phyloP scores from a whole-genome alignment of 2,888 invertebrate genomes.

The Argyresthia albistria region DNA sequence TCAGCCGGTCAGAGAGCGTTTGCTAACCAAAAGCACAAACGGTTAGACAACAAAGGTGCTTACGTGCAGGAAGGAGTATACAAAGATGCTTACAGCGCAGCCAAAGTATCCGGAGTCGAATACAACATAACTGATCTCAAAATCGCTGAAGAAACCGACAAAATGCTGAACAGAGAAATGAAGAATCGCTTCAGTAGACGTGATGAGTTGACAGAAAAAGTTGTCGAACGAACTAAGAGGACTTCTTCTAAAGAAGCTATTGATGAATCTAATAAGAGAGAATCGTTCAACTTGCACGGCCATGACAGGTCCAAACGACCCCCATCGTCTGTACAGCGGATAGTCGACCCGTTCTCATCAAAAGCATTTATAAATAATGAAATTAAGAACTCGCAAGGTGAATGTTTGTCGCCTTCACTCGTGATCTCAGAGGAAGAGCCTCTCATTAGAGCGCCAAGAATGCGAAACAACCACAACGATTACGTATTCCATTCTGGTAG shows the following conservation, averaged over 20 bases:
- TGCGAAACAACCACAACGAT: conserved; percentile 44
- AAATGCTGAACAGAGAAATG: conserved; percentile 55
- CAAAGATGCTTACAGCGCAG: conserved; percentile 61
- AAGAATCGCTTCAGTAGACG: conserved; percentile 49
- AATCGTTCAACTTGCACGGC: conserved; percentile 39
- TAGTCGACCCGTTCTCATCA: conserved; percentile 48
- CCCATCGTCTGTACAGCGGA: conserved; percentile 38
- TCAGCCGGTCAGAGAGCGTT: conserved; percentile 62
- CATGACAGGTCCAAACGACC: conserved; percentile 51
- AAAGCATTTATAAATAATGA: conserved; percentile 59
- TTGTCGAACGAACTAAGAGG: conserved; percentile 36
- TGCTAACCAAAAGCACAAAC: conserved; percentile 63
- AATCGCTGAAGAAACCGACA: conserved; percentile 63
- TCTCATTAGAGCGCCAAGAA: conserved; percentile 42
- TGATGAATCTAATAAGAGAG: conserved; percentile 33
- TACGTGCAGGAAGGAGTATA: conserved; percentile 63
- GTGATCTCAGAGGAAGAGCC: conserved; percentile 48
- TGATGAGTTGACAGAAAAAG: conserved; percentile 48
- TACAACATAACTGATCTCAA: conserved; percentile 65
- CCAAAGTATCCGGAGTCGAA: conserved; percentile 58
- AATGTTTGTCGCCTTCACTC: conserved; percentile 32
- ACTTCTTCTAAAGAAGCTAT: conserved; percentile 49
- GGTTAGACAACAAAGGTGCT: conserved; percentile 63
- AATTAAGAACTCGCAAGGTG: conserved; percentile 35
- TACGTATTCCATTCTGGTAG: conserved; percentile 52